phyloP scores from a whole-genome alignment of 1,140 invertebrate genomes.

The Aphelinus atriplicis region DNA sequence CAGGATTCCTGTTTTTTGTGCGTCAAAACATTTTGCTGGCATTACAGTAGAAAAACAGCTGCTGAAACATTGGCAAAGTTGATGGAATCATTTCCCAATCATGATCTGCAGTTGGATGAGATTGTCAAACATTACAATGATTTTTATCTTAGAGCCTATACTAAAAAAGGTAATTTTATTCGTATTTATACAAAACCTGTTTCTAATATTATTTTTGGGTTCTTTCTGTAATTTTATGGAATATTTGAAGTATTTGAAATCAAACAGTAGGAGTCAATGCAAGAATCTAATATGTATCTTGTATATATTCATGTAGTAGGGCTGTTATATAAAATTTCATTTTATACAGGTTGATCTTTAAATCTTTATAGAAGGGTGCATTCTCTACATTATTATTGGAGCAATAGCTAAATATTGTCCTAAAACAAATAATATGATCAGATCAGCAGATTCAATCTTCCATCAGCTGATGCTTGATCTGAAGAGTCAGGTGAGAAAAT shows the following conservation, averaged over 20 bases:
- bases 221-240: constrained; percentile 1
- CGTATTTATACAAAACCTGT: background rate
- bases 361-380: constrained; percentile 23
- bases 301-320: too few species aligned
- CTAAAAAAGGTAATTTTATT: constrained; percentile 30
- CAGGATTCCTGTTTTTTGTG: constrained; percentile 46
- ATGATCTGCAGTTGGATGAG: constrained; percentile 41
- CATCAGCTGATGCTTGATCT: constrained; percentile 37
- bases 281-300: constrained; percentile 1
- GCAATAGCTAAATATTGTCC: constrained; percentile 42
- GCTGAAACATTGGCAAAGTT: constrained; percentile 43
- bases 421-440: constrained; percentile 9
- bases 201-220: background rate
- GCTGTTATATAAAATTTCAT: too few species aligned
- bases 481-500: constrained; percentile 41
- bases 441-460: constrained; percentile 38
- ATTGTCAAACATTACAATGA: constrained; percentile 40
- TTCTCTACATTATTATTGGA: constrained; percentile 35
- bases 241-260: background rate
- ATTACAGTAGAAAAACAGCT: constrained; percentile 42
- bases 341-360: too few species aligned
- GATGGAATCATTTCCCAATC: constrained; percentile 43
- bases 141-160: constrained; percentile 11
- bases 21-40: constrained; percentile 33
- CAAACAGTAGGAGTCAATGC: background rate